phyloP scores from a whole-genome alignment of 1,140 invertebrate species.

The Drosophila punjabiensis region DNA sequence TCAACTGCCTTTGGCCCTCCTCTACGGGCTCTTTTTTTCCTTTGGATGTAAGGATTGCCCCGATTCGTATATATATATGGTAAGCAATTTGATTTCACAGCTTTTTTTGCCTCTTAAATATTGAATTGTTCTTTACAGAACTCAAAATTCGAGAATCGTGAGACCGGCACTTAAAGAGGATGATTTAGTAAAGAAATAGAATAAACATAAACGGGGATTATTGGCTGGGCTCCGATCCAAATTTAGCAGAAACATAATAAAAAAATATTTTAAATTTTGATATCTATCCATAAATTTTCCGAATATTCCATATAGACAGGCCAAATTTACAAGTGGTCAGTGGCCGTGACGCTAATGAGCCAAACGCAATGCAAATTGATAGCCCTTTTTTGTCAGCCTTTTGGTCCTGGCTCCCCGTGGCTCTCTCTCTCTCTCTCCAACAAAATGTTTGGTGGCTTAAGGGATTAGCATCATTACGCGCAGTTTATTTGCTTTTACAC shows the following conservation, averaged over 20 bases:
- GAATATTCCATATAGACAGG: conserved; percentile 46
- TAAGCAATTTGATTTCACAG: not conserved
- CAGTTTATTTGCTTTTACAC: conserved; percentile 69
- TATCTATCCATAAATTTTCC: conserved; percentile 61
- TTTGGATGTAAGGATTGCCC: conserved; percentile 4
- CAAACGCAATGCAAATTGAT: conserved; percentile 80
- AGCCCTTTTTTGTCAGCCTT: conserved; percentile 48
- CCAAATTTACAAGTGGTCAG: conserved; percentile 66
- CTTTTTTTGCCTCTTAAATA: not conserved
- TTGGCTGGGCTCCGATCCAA: not conserved
- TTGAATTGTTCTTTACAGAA: not conserved
- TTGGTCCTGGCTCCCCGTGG: not conserved
- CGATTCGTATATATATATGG: not conserved
- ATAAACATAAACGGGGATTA: not conserved
- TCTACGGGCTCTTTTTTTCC: conserved; percentile 3
- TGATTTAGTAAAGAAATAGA: not conserved
- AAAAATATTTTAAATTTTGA: not conserved
- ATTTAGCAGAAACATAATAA: conserved; percentile 7
- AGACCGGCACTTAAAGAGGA: not conserved
- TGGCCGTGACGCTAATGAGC: conserved; percentile 70
- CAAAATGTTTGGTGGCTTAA: conserved; percentile 59
- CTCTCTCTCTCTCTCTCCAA: not conserved
- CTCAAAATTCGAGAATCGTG: not conserved
- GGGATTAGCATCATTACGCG: conserved; percentile 80
- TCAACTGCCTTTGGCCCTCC: not conserved